Base-by-base conservation (phyloP, 2,888 invertebrate genomes). In the Trichopoda pennipes region DNA sequence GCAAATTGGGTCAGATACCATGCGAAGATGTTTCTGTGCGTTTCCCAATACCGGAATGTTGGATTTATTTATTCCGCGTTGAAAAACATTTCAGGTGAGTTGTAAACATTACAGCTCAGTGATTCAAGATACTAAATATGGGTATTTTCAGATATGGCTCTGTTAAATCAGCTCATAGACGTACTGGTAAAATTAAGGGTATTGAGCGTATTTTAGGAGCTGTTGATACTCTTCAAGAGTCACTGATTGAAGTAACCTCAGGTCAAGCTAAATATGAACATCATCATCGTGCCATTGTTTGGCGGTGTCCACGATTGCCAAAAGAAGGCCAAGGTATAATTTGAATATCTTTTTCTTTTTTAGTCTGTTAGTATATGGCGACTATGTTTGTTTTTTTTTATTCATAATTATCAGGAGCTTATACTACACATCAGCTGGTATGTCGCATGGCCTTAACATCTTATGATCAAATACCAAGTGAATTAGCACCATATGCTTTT, bases 201-300 rank as follows among this genome's bases (percentile, higher is more conserved):
- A 96, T 98, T 86, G 98, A 98, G 90, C 92, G 98, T 78, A 96
- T 98, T 89, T 92, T 98, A 87, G 98, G 98, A 21, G 95, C 98
- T 2, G 96, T 98, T 85, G 98, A 98, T 88, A 95, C 96, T 14
- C 92, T 97, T 85, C 97, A 98, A 89, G 96, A 96, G 87, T 97
- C 97, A 63, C 92, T 98, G 32, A 98, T 99, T 90, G 98, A 98
- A 91, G 97, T 97, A 9, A 98, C 99, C 14, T 98, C 98, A 0
- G 98, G 98, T 61, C 95, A 97, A 91, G 99, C 99, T 76, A 99
- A 99, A 92, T 99, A 99, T 92, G 99, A 99, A 92, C 99, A 99
- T 92, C 97, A 99, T 89, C 98, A 98, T 92, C 94, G 97, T 85
- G 95, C 99, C 78, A 97, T 99, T 87, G 99, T 99, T 38, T 99